Base-by-base conservation (phyloP, 2,797 vertebrate genomes). In the Acanthopagrus latus region DNA sequence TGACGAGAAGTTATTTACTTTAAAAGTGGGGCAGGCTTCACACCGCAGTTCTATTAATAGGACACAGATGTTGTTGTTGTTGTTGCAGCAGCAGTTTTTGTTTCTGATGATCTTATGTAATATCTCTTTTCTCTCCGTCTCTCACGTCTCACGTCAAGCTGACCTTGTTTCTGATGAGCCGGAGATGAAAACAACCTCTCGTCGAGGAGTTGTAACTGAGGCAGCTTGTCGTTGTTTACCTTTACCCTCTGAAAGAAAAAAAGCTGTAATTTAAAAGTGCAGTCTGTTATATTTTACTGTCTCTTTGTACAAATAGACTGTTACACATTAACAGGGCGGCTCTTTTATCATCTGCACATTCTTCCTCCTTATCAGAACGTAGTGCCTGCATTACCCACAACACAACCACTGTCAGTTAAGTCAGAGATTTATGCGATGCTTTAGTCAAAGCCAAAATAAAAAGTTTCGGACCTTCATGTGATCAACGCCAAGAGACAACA, bases 61-160 rank as follows among this genome's bases (percentile, higher is more conserved):
- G n/a, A 76, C 74, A 29, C 38, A 46, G 43, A 55, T 80, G 60
- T 73, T 73, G 70, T 7, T 75, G 62, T 71, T 87, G 64, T 20
- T 46, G 50, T 7, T 75, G 62, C 63, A 81, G 64, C 21, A 43
- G 77, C 51, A 33, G 29, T 33, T 82, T 77, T 80, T 77, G 64
- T 59, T 67, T 17, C 41, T 76, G 8, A 52, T 47, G 23, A 55
- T 75, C 38, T 83, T 80, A 80, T 75, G 64, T 83, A 88, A 88
- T 16, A 20, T 76, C 55, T 76, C 38, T 3, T 47, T 21, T 68
- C 78, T 52, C 47, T 71, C 59, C 1, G 11, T 52, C 71, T 47
- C 63, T 41, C 13, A 46, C 29, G 4, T 67, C 44, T 55, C 8
- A 55, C 54, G n/a, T 16, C 18, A 3, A 21, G 18, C 27, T 3